These are phyloP conservation scores for Polydesmus complanatus DNA, from an alignment of 2,888 invertebrate genomes.

Conservation along the genomic window DNA sequence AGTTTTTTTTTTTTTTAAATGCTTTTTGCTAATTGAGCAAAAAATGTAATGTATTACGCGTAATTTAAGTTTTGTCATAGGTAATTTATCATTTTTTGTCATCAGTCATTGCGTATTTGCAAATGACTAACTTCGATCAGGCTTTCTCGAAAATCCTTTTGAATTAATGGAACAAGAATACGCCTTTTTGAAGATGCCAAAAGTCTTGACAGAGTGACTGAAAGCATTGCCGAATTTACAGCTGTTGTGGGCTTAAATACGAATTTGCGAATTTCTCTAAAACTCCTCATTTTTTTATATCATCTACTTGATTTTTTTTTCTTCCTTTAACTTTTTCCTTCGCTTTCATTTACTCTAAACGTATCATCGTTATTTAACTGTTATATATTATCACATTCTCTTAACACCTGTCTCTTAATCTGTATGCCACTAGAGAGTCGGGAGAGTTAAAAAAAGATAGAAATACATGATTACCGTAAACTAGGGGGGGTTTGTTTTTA, in stretches of 20 bases:
- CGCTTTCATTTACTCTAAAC: neutral
- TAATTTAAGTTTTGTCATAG: no score
- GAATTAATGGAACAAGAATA: neutral
- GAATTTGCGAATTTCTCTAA: neutral
- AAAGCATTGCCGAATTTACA: neutral
- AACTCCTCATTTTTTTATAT: neutral
- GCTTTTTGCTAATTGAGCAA: no score
- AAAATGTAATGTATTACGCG: no score
- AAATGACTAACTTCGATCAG: no score
- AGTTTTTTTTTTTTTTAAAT: no score
- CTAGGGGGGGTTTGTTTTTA: neutral
- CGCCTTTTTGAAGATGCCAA: neutral
- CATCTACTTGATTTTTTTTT: no score
- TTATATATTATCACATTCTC: neutral
- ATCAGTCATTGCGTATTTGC: neutral
- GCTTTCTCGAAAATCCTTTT: no score
- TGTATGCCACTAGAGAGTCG: neutral
- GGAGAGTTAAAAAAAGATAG: neutral
- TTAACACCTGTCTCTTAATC: neutral
- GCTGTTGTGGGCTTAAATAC: neutral
- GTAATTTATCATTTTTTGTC: no score
- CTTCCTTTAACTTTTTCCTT: neutral
- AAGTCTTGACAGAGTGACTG: neutral
- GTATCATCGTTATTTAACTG: neutral
- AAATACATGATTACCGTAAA: neutral